These are phyloP conservation scores for Epinotia nisella DNA, from an alignment of 2,888 invertebrate genomes.

Conservation along the genomic window DNA sequence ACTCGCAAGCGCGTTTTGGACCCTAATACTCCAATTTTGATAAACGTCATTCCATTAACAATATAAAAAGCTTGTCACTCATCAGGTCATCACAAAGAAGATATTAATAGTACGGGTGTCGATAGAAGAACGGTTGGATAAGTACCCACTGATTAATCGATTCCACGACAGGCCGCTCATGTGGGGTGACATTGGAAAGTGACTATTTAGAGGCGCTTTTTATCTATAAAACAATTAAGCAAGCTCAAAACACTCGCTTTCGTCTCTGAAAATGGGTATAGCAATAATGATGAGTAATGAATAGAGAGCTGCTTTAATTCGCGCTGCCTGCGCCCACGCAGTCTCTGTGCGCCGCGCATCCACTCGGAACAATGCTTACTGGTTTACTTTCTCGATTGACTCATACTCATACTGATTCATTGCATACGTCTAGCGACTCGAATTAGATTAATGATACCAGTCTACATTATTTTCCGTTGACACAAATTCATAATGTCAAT, in stretches of 20 bases:
- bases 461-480: conserved; percentile 65
- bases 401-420: conserved; percentile 83
- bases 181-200: conserved; percentile 63
- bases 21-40: not conserved
- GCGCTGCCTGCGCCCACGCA: conserved; percentile 79
- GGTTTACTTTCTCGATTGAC: conserved; percentile 85
- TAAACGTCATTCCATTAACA: not conserved
- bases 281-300: conserved; percentile 84
- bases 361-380: conserved; percentile 84
- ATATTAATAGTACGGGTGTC: conserved; percentile 56
- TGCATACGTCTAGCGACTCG: conserved; percentile 74
- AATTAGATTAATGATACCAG: conserved; percentile 76
- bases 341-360: conserved; percentile 75
- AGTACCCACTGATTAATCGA: conserved; percentile 67
- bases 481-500: conserved; percentile 61
- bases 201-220: conserved; percentile 59
- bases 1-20: too few relatives aligned
- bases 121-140: conserved; percentile 67
- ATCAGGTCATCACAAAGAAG: not conserved
- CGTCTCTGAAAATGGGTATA: conserved; percentile 80
- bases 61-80: not conserved
- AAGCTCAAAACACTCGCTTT: conserved; percentile 73
- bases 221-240: conserved; percentile 63
- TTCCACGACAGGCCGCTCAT: conserved; percentile 65
- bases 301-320: conserved; percentile 84